Percentiles rank a stretch among this genome's conserved stretches.
These are phyloP conservation scores for Caprella mutica DNA, from an alignment of 2,888 invertebrate genomes.

Conservation along the genomic window DNA sequence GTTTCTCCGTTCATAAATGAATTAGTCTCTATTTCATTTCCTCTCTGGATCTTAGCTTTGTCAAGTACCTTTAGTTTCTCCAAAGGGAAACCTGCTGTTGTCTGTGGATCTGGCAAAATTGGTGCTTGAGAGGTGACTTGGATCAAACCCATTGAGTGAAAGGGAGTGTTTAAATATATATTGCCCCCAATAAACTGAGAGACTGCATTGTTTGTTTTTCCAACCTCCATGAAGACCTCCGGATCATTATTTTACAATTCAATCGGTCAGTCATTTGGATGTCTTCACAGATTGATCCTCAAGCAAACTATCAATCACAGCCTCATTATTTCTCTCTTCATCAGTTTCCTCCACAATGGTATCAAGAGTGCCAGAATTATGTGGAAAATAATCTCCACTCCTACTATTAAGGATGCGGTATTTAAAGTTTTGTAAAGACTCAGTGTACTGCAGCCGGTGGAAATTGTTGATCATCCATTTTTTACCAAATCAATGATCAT, in stretches of 20 bases:
- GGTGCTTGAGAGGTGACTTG: conserved; percentile 9
- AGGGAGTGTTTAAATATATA: conserved; percentile 5
- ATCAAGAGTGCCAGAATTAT: conserved; percentile 14
- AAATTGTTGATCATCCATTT: conserved; percentile 12
- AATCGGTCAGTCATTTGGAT: background rate
- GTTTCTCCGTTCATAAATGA: conserved; percentile 10
- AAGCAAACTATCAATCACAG: conserved; percentile 8
- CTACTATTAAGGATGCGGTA: conserved; percentile 8
- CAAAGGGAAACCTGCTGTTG: conserved; percentile 6
- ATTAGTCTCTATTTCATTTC: conserved; percentile 11
- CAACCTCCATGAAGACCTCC: conserved; percentile 14
- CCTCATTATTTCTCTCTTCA: conserved; percentile 9
- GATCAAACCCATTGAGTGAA: conserved; percentile 10
- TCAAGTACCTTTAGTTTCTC: conserved; percentile 10
- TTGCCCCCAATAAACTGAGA: conserved; percentile 11
- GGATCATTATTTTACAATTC: conserved; percentile 5
- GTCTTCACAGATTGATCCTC: conserved; percentile 10
- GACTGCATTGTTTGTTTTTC: conserved; percentile 3
- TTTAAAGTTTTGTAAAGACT: conserved; percentile 8
- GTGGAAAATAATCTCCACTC: conserved; percentile 3
- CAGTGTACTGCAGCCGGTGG: conserved; percentile 7
- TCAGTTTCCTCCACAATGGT: conserved; percentile 11
- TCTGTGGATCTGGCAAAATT: conserved; percentile 6
- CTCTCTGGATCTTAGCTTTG: conserved; percentile 7
- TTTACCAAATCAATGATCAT: conserved; percentile 13